Conservation (phyloP, 2,113 vertebrate genomes). For the Colinus virginianus region DNA sequence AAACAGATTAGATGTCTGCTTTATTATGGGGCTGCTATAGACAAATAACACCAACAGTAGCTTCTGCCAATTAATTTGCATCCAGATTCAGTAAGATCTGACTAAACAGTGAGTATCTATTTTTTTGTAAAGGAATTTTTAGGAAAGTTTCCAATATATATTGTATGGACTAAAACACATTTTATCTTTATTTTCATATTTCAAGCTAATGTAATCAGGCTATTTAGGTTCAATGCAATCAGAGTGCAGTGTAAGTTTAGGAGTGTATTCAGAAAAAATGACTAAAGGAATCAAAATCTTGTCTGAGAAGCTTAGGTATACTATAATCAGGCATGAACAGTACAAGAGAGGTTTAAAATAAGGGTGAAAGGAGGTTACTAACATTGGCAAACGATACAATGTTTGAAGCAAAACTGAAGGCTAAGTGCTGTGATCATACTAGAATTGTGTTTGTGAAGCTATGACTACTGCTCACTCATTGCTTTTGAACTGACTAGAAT, state of each 20-base stretch:
- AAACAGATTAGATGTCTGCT: conserved; percentile 27
- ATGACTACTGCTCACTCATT: neutral
- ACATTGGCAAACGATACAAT: neutral
- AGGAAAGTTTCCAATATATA: neutral
- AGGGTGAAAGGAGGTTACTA: neutral
- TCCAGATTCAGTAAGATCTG: neutral
- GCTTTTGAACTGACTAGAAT: neutral
- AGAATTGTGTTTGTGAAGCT: neutral
- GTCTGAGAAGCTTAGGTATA: neutral
- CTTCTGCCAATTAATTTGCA: neutral
- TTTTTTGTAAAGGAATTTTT: neutral
- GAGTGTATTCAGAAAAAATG: neutral
- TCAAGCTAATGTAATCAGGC: neutral
- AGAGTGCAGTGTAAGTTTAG: neutral
- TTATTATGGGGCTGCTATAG: neutral
- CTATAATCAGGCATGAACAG: neutral
- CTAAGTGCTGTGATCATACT: no score
- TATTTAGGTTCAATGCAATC: neutral
- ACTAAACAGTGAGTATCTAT: neutral
- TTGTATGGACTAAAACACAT: neutral
- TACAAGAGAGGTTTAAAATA: neutral
- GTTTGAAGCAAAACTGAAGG: neutral
- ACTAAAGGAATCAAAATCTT: neutral
- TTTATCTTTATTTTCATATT: neutral
- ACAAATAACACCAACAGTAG: neutral